Base-by-base conservation (phyloP, 2,797 vertebrate species). In the Aulostomus chinensis region DNA sequence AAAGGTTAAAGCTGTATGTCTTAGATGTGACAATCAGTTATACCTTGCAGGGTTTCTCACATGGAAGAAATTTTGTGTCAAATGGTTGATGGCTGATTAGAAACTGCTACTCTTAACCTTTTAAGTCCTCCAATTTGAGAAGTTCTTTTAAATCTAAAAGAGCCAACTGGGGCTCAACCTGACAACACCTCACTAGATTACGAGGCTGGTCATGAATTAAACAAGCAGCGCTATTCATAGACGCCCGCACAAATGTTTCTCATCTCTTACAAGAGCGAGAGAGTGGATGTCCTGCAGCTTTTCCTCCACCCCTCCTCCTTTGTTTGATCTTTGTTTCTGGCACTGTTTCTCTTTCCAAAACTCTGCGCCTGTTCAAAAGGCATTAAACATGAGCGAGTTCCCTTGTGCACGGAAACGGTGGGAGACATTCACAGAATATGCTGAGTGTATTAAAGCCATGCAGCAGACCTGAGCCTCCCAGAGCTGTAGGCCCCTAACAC, bases 361-460 rank as follows among this genome's bases (percentile, higher is more conserved):
- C 64, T 64, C 38, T 60, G 55, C 12, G 25, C 32, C 49, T 61
- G 52, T 83, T 88, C 78, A 84, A 84, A 88, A 80, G 52, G 79
- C 85, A 86, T 89, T 85, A 88, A 84, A 86, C 80, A 85, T 86
- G 80, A 87, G 72, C 25, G 5, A 37, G 55, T 58, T 73, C 68
- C 65, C 68, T 56, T 36, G 53, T 61, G 76, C 43, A 52, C 33
- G 73, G 72, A 80, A 83, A 59, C 24, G 16, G 58, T 42, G 53
- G 68, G 55, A 72, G 65, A 53, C 34, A 14, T 61, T 73, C 47
- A 43, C 47, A 62, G 66, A 76, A 64, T 64, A 47, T 56, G 67
- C 55, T 24, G 72, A 65, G 59, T 31, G 63, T 31, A 58, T 78
- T 64, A 45, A 68, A 79, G 64, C 47, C 28, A 15, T 30, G 35